Conservation (phyloP, 1,140 invertebrate genomes). For the Babylonia areolata region DNA sequence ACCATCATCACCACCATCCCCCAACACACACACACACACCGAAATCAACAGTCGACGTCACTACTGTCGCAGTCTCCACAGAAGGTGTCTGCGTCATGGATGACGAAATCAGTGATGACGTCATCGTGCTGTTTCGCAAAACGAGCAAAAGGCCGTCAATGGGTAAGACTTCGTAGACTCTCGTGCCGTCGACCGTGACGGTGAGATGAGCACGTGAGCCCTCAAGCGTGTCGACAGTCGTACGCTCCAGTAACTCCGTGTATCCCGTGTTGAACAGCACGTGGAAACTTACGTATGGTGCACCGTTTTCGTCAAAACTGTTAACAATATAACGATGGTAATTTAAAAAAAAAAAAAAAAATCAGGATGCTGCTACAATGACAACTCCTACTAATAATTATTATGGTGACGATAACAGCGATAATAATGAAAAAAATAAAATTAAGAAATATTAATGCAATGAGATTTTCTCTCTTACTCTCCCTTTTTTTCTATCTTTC, state of each 20-base stretch:
- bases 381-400: no score
- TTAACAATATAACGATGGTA: background rate
- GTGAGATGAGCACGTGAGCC: slow-evolving; percentile 29
- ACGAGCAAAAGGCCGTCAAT: slow-evolving; percentile 26
- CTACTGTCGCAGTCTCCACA: background rate
- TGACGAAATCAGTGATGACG: slow-evolving; percentile 19
- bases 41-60: background rate
- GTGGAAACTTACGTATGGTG: background rate
- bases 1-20: no score
- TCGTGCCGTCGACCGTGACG: background rate
- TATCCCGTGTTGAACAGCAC: slow-evolving; percentile 12
- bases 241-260: background rate
- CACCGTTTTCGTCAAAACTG: background rate
- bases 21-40: slow-evolving; percentile 22
- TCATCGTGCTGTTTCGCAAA: slow-evolving; percentile 9
- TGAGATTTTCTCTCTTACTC: no score
- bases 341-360: background rate
- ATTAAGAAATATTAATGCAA: no score
- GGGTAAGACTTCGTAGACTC: background rate
- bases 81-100: slow-evolving; percentile 12
- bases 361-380: background rate
- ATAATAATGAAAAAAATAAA: no score
- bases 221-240: slow-evolving; percentile 9
- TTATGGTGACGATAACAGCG: no score
- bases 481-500: no score